Conservation (phyloP, 92 coral and sea anemone species). For the Parazoanthus swiftii region DNA sequence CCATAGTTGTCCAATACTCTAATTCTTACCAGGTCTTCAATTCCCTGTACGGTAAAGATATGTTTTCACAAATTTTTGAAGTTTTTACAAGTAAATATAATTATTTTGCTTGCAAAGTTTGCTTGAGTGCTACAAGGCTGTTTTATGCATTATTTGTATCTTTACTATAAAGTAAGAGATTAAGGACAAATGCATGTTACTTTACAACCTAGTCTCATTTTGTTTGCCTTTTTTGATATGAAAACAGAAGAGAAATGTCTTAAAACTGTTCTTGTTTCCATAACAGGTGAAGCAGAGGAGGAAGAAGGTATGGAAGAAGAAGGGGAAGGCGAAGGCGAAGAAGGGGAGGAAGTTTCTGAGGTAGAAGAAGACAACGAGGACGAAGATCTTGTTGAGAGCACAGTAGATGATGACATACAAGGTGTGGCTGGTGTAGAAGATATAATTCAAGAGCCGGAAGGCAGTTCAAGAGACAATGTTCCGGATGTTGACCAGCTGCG, state of each 20-base stretch:
- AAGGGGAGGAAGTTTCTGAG: slow-evolving; percentile 32
- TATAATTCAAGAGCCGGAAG: slow-evolving; percentile 15
- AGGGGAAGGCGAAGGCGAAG: slow-evolving; percentile 50
- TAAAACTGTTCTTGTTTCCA: neutral
- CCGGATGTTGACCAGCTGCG: slow-evolving; percentile 43
- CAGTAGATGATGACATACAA: slow-evolving; percentile 38
- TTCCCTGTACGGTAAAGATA: too few species aligned
- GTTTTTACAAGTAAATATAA: too few species aligned
- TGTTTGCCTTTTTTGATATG: too few species aligned
- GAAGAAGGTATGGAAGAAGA: slow-evolving; percentile 55
- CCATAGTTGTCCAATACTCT: too few species aligned
- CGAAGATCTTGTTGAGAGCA: slow-evolving; percentile 21
- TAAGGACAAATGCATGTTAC: too few species aligned
- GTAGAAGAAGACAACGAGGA: slow-evolving; percentile 21
- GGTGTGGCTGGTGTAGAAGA: slow-evolving; percentile 36
- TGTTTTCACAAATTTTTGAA: too few species aligned
- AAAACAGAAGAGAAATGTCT: neutral
- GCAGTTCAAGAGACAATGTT: slow-evolving; percentile 30
- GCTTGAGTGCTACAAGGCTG: too few species aligned
- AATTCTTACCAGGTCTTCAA: too few species aligned
- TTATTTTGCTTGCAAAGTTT: too few species aligned
- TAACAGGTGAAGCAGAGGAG: slow-evolving; percentile 47
- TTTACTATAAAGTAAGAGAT: too few species aligned
- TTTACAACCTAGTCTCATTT: too few species aligned
- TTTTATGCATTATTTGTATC: too few species aligned